phyloP scores from a whole-genome alignment of 2,113 vertebrate species.

The Phycodurus eques region DNA sequence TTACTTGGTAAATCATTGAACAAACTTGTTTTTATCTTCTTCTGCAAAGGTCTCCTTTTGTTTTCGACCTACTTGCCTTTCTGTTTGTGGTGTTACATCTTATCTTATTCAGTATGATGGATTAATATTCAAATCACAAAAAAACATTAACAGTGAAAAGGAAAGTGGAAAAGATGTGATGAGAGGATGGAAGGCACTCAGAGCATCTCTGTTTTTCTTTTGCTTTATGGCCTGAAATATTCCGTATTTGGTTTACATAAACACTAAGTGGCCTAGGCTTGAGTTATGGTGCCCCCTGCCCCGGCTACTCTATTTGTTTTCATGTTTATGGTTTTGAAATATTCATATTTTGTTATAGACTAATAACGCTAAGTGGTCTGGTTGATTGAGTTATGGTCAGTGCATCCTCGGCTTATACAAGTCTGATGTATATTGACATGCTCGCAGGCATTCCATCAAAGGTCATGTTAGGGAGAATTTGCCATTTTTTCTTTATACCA shows the following conservation, averaged over 20 bases:
- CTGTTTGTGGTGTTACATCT: neutral
- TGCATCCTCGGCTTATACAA: slow-evolving; percentile 32
- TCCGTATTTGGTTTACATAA: slow-evolving; percentile 71
- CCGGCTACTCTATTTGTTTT: slow-evolving; percentile 61
- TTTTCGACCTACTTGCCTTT: neutral
- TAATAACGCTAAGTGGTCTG: slow-evolving; percentile 71
- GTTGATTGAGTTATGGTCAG: slow-evolving; percentile 53
- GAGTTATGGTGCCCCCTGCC: slow-evolving; percentile 48
- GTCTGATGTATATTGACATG: slow-evolving; percentile 28
- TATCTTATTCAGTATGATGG: neutral
- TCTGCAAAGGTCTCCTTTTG: slow-evolving; percentile 5
- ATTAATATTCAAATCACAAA: neutral
- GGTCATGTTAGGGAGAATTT: slow-evolving; percentile 20
- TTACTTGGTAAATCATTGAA: slow-evolving; percentile 19
- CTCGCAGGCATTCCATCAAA: slow-evolving; percentile 23
- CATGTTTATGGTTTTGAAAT: slow-evolving; percentile 66
- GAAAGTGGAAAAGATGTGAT: neutral
- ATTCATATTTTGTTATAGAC: slow-evolving; percentile 62
- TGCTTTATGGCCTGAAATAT: slow-evolving; percentile 60
- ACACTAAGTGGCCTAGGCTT: slow-evolving; percentile 57
- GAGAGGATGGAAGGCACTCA: slow-evolving; percentile 24
- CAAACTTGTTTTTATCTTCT: slow-evolving; percentile 1
- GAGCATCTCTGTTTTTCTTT: slow-evolving; percentile 39
- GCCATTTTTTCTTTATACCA: too few relatives aligned
- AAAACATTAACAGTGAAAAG: neutral